Evolutionary conservation across 2,113 vertebrate genomes (phyloP), one percentile per base, ranked within the genome.

Genomic region (Entosphenus tridentatus): DNA sequence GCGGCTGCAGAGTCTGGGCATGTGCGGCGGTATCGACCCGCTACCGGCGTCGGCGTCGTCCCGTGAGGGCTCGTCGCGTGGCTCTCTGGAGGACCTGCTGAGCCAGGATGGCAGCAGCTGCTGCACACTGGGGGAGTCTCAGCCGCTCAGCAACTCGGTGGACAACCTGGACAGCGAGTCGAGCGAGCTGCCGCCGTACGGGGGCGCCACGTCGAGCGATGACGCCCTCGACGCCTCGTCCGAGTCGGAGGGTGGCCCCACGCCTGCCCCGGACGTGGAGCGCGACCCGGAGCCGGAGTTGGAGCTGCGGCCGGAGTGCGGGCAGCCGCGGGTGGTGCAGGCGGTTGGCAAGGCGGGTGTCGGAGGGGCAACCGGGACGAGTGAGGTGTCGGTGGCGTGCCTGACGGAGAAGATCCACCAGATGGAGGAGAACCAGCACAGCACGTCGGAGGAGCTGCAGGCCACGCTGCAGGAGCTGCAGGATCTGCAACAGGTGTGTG

Each of bases 371-470:
- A 87, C 76, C 86, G 87, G 0, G 1, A 81, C 82, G 2, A 88
- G 86, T 2, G 89, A 93, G 57, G 88, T 89, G 57, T 95, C 90
- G 0, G 86, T 96, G 4, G 88, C 89, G 10, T 89, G 90, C 75
- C 74, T 95, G 74, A 96, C 90, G 0, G 90, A 96, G 70, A 81
- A 89, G 12, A 89, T 96, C 70, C 89, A 95, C 74, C 88, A 95
- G 74, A 93, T 96, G 90, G 90, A 96, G 55, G 90, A 96, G 81
- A 92, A 88, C 72, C 90, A 96, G 13, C 90, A 96, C 76, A 92
- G 89, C 57, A 96, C 89, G 0, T 80, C 89, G 0, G 90, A 95
- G 77, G 90, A 95, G 73, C 88, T 96, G 2, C 89, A 96, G 77
- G 90, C 90, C 57, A 96, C 89, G 0, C 77, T 96, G 14, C 89